Percentiles rank a stretch among this genome's conserved stretches.
Evolutionary conservation across 2,797 vertebrate species (phyloP).

Genomic region (Hoplostethus mediterraneus): DNA sequence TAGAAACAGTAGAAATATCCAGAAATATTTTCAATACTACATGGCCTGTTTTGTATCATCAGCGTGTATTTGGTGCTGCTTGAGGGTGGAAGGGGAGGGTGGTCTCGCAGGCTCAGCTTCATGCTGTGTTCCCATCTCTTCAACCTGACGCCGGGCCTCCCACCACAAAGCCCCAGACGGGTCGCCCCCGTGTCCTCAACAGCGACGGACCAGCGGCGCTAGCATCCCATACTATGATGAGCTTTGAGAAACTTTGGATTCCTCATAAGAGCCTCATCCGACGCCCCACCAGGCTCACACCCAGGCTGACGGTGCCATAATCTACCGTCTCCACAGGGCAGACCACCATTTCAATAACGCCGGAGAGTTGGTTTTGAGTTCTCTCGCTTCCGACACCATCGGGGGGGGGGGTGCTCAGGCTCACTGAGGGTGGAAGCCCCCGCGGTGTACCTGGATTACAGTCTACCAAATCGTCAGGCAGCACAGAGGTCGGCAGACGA

Average conservation of each 20-base stretch:
- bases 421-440: constrained; percentile 1
- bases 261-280: neutral
- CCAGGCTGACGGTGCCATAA: neutral
- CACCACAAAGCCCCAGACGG: neutral
- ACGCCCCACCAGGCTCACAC: neutral
- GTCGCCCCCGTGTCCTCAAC: neutral
- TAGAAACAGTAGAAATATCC: too few species aligned
- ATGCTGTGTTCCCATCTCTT: neutral
- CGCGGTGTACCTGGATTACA: constrained; percentile 10
- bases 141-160: neutral
- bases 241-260: neutral
- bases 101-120: neutral
- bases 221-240: neutral
- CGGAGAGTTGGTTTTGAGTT: constrained; percentile 6
- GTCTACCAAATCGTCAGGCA: neutral
- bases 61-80: too few species aligned
- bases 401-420: constrained; percentile 8
- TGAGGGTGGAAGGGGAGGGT: too few species aligned
- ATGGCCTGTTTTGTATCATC: too few species aligned
- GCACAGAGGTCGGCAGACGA: too few species aligned
- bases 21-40: too few species aligned
- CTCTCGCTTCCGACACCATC: neutral
- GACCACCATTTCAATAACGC: constrained; percentile 4
- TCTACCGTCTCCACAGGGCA: neutral
- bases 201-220: too few species aligned